Evolutionary conservation across 2,888 invertebrate species (phyloP).

Genomic region (Molorchus minor): DNA sequence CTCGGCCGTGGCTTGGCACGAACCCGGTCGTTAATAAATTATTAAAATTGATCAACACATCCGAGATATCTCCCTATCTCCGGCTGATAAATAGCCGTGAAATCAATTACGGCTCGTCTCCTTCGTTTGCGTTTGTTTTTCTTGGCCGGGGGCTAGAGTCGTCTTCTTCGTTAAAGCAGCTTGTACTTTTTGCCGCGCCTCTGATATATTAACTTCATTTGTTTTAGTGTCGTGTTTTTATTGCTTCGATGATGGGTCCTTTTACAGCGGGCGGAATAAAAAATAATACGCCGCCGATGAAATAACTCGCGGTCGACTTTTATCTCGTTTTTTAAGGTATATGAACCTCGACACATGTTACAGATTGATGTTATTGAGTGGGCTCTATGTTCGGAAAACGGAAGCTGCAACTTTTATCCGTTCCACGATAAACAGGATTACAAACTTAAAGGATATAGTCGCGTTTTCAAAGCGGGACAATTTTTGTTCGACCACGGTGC

Average conservation of each 20-base stretch:
- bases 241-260: constrained; percentile 5
- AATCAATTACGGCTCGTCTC: constrained; percentile 18
- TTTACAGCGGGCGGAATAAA: not conserved
- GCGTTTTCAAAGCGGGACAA: too few relatives aligned
- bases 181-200: constrained; percentile 11
- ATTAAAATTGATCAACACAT: constrained; percentile 25
- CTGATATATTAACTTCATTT: constrained; percentile 27
- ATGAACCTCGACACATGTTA: too few relatives aligned
- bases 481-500: too few relatives aligned
- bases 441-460: too few relatives aligned
- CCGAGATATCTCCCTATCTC: constrained; percentile 11
- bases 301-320: too few relatives aligned
- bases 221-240: constrained; percentile 20
- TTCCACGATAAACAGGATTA: too few relatives aligned
- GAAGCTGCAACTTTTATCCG: too few relatives aligned
- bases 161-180: constrained; percentile 21
- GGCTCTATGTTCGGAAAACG: too few relatives aligned
- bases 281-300: not conserved
- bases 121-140: constrained; percentile 19
- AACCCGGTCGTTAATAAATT: constrained; percentile 10
- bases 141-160: constrained; percentile 19
- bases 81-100: constrained; percentile 20
- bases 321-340: too few relatives aligned
- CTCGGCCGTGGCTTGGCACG: constrained; percentile 10
- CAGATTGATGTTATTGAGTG: too few relatives aligned